Percentiles rank a stretch among this genome's conserved stretches.
These are phyloP conservation scores for Pavo muticus DNA, from an alignment of 2,113 vertebrate species.

Conservation along the genomic window DNA sequence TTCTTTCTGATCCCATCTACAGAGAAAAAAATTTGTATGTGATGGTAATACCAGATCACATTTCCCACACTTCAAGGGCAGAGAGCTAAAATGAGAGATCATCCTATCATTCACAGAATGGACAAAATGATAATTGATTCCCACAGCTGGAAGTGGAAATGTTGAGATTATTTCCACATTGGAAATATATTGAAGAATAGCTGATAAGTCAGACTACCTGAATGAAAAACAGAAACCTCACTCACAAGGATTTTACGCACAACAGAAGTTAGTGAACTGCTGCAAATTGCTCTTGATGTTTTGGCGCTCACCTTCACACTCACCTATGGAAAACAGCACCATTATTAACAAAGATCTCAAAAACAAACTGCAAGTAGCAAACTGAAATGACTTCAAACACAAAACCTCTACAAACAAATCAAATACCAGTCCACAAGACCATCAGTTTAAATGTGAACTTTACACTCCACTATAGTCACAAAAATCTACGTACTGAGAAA, in stretches of 20 bases:
- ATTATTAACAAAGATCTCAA: slow-evolving; percentile 32
- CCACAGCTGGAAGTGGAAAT: slow-evolving; percentile 60
- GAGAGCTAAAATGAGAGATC: slow-evolving; percentile 45
- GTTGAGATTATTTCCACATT: slow-evolving; percentile 59
- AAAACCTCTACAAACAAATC: background rate
- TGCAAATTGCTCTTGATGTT: slow-evolving; percentile 34
- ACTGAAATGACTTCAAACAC: slow-evolving; percentile 39
- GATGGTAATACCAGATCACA: slow-evolving; percentile 50
- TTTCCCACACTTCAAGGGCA: slow-evolving; percentile 35
- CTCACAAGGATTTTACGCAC: background rate
- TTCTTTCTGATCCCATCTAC: slow-evolving; percentile 46
- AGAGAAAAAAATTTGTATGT: slow-evolving; percentile 23
- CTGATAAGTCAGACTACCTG: slow-evolving; percentile 58
- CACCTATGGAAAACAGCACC: slow-evolving; percentile 8
- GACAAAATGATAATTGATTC: slow-evolving; percentile 57
- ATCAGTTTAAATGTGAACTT: background rate
- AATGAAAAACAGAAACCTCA: slow-evolving; percentile 66
- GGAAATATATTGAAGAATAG: slow-evolving; percentile 1
- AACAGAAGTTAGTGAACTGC: slow-evolving; percentile 36
- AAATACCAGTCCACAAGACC: slow-evolving; percentile 41
- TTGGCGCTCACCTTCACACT: background rate
- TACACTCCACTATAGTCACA: background rate
- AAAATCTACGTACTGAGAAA: background rate
- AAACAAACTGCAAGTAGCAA: slow-evolving; percentile 21
- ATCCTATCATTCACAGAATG: slow-evolving; percentile 45